Conservation (phyloP, 2,113 vertebrate genomes). For the Sus scrofa region T2T-Sscrofa CM000826.6:81013001-81013500, state of each 20-base stretch:
- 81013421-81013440: not conserved
- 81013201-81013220: not conserved
- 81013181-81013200: not conserved
- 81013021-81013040: not conserved
- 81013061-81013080: not conserved
- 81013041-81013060: slow-evolving; percentile 6
- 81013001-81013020: slow-evolving; percentile 5
- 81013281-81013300: not conserved
- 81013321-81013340: not conserved
- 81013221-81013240: not conserved
- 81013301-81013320: not conserved
- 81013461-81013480: not conserved
- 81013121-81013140: not conserved
- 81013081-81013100: not conserved
- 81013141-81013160: not conserved
- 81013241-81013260: not conserved
- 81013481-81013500: not conserved
- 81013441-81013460: not conserved
- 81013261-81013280: not conserved
- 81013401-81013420: not conserved
- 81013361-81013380: slow-evolving; percentile 10
- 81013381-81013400: not conserved
- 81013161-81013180: not conserved
- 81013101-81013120: not conserved
- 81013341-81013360: not conserved